phyloP scores from a whole-genome alignment of 2,797 vertebrate genomes.

The Corythornis leucogaster region DNA sequence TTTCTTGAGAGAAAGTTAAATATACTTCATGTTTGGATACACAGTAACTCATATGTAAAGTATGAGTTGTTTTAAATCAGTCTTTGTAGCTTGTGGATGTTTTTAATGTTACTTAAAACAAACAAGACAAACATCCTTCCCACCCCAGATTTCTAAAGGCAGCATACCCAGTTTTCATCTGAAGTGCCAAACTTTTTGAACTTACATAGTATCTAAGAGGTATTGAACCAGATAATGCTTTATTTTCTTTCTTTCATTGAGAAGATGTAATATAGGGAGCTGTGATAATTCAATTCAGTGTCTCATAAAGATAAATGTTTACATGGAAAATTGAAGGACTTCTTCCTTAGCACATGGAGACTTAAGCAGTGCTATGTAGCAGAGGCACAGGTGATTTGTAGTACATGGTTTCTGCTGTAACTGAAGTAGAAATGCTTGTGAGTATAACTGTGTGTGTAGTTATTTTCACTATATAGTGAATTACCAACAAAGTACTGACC shows the following conservation, averaged over 20 bases:
- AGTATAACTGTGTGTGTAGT: not conserved
- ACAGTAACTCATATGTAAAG: not conserved
- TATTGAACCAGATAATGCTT: not conserved
- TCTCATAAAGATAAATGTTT: not conserved
- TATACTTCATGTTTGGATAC: not conserved
- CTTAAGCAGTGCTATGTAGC: not conserved
- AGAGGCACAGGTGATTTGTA: not conserved
- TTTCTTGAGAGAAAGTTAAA: slow-evolving; percentile 32
- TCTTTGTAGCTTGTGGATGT: not conserved
- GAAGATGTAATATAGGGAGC: not conserved
- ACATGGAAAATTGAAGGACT: not conserved
- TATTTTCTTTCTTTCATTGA: not conserved
- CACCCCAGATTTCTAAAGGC: not conserved
- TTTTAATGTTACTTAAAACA: not conserved
- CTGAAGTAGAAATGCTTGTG: not conserved
- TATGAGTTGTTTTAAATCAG: not conserved
- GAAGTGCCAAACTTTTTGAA: not conserved
- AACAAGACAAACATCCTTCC: fast-evolving
- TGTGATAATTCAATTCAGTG: not conserved
- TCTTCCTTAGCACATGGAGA: not conserved
- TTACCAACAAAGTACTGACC: not conserved
- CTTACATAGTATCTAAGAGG: fast-evolving
- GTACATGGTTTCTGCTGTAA: not conserved
- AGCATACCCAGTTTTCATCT: not conserved
- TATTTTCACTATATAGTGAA: not conserved